These are phyloP conservation scores for Acridotheres tristis DNA, from an alignment of 2,797 vertebrate species.

Conservation along the genomic window DNA sequence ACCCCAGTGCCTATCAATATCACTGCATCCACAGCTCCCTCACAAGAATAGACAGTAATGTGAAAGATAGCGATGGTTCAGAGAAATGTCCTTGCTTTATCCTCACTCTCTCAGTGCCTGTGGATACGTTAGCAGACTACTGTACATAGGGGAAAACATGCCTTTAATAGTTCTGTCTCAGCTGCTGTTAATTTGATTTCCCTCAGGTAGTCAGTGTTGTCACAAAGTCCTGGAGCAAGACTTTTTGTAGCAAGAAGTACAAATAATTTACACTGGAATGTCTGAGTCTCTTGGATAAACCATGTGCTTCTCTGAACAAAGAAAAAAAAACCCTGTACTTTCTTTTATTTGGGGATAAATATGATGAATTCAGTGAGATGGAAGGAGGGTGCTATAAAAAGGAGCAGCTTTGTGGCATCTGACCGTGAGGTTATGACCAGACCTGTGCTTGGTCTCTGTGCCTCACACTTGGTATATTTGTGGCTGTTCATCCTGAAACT, in stretches of 20 bases:
- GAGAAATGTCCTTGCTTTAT: conserved; percentile 50
- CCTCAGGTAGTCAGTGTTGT: conserved; percentile 45
- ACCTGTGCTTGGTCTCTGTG: not conserved
- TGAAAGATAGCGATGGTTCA: conserved; percentile 8
- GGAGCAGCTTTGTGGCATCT: not conserved
- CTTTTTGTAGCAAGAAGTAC: not conserved
- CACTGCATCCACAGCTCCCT: not conserved
- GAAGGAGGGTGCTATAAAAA: not conserved
- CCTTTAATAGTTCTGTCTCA: conserved; percentile 55
- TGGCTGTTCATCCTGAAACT: not conserved
- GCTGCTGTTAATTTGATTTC: conserved; percentile 65
- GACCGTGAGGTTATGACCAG: not conserved
- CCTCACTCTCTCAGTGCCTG: conserved; percentile 2
- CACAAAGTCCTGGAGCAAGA: conserved; percentile 39
- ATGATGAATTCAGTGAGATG: not conserved
- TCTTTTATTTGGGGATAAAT: not conserved
- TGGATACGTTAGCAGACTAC: conserved; percentile 8
- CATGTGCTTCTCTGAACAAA: not conserved
- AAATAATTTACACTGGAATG: conserved; percentile 19
- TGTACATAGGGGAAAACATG: conserved; percentile 29
- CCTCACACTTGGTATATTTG: not conserved
- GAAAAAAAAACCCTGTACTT: not conserved
- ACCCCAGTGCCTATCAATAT: not conserved
- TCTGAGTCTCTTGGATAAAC: conserved; percentile 19
- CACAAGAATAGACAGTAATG: not conserved